These are phyloP conservation scores for Lucilia sericata DNA, from an alignment of 1,140 invertebrate species.

Conservation along the genomic window DNA sequence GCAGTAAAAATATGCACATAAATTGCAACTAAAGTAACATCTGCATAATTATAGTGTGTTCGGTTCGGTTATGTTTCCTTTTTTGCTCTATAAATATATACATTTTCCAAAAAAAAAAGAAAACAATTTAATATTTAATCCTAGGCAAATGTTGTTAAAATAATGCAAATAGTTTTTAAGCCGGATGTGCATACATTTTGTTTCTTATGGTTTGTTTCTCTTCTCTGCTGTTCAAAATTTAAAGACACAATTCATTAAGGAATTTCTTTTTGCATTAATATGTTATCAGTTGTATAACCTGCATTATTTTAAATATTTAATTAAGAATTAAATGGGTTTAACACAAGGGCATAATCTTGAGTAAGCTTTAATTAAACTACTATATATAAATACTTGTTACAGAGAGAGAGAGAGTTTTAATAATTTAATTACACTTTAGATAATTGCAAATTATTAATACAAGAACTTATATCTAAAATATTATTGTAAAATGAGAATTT, in stretches of 20 bases:
- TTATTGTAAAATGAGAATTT: too few species aligned
- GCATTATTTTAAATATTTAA: conserved; percentile 8
- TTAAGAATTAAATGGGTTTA: neutral
- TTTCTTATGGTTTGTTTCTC: neutral
- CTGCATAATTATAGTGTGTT: neutral
- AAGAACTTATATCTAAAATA: too few species aligned
- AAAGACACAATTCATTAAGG: neutral
- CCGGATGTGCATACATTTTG: neutral
- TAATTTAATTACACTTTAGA: too few species aligned
- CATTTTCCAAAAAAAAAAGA: neutral
- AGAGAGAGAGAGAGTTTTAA: too few species aligned
- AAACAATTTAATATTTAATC: conserved; percentile 12
- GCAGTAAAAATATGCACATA: neutral
- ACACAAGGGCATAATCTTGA: too few species aligned
- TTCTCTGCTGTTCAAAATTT: neutral
- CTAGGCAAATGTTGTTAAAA: neutral
- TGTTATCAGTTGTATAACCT: neutral
- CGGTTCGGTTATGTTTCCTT: neutral
- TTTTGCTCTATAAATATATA: neutral
- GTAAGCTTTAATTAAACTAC: too few species aligned
- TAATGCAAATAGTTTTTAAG: neutral
- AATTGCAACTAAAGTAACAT: conserved; percentile 17
- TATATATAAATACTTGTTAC: too few species aligned
- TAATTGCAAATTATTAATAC: too few species aligned
- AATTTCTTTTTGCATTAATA: neutral